Percentiles rank a stretch among this genome's conserved stretches.
Evolutionary conservation across 2,888 invertebrate species (phyloP).

Genomic region (Volucella inanis): DNA sequence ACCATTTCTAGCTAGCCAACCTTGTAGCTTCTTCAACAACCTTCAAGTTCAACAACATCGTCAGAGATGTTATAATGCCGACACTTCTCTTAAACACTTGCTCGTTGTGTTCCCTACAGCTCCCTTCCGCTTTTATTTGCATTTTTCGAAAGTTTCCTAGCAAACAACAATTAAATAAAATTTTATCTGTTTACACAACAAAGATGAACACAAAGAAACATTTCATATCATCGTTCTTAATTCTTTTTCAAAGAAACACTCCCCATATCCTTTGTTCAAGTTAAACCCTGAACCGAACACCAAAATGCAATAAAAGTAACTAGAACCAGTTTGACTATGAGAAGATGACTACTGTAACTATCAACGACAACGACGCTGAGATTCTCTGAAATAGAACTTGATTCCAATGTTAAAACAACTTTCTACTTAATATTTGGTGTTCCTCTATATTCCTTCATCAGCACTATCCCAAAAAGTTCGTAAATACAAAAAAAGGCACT

Average conservation of each 20-base stretch:
- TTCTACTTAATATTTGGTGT: slow-evolving; percentile 52
- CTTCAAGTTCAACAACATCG: too few species aligned
- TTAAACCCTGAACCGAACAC: slow-evolving; percentile 57
- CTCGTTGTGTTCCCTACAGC: too few species aligned
- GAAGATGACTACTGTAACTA: neutral
- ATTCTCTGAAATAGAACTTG: slow-evolving; percentile 57
- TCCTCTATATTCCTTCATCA: slow-evolving; percentile 38
- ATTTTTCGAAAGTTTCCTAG: slow-evolving; percentile 22
- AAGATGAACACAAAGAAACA: slow-evolving; percentile 39
- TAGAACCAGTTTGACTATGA: neutral
- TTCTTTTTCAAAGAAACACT: slow-evolving; percentile 9
- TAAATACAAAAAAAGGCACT: slow-evolving; percentile 9
- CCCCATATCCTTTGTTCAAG: slow-evolving; percentile 37
- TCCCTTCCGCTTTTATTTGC: neutral
- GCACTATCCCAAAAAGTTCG: slow-evolving; percentile 16
- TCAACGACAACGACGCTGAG: slow-evolving; percentile 23
- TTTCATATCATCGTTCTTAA: slow-evolving; percentile 15
- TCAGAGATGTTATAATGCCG: neutral
- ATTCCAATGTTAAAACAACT: slow-evolving; percentile 67
- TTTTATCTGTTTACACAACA: slow-evolving; percentile 52
- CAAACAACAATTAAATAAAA: slow-evolving; percentile 62
- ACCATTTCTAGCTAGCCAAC: too few species aligned
- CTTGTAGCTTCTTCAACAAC: too few species aligned
- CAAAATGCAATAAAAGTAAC: slow-evolving; percentile 41
- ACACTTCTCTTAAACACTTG: slow-evolving; percentile 30